Base-by-base conservation (phyloP, 1,140 invertebrate species). In the Cydia fagiglandana region DNA sequence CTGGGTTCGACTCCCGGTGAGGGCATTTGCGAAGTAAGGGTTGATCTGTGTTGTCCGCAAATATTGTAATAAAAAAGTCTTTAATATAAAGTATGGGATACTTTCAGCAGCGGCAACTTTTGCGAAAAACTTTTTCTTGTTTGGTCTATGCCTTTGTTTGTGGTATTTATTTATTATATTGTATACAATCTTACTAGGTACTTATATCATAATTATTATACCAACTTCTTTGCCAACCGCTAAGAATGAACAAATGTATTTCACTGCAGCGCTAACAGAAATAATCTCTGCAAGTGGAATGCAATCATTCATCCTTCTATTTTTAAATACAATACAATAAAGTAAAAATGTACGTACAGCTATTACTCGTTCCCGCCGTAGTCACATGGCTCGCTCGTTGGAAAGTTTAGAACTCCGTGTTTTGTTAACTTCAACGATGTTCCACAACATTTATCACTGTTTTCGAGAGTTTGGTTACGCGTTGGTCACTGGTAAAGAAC, bases 311-410 rank as follows among this genome's bases (percentile, higher is more conserved):
- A 41, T 24, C 41, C 73, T 76, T 76, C 81, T 83, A 83, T 77
- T 80, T 81, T 80, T 82, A 81, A 78, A 76, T 80, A 76, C 73
- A 47, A 76, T 81, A 86, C 74, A 88, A 83, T 84, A 86, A 84
- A 86, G 78, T 86, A 80, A 84, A 86, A 89, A 86, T 80, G 78
- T 77, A 89, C 89, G 78, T 91, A 92, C 90, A 83, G 83, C 79
- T 76, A 87, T 88, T 89, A 87, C 79, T 88, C 81, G 83, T 81
- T 88, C 82, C 80, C 82, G 78, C 78, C 75, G 80, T 81, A 88
- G 86, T 92, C 91, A 92, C 91, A 92, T 92, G 89, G 89, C 87
- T 89, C 77, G 82, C 81, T 86, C 85, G 78, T 81, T 87, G 85
- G 87, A 88, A 86, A 88, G 83, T 89, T 80, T 78, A 79, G 78